A percentile compares a stretch with the other conserved stretches of the same genome.
These are phyloP conservation scores for Chrysemys picta DNA, from an alignment of 2,113 vertebrate species.

Conservation along the genomic window DNA sequence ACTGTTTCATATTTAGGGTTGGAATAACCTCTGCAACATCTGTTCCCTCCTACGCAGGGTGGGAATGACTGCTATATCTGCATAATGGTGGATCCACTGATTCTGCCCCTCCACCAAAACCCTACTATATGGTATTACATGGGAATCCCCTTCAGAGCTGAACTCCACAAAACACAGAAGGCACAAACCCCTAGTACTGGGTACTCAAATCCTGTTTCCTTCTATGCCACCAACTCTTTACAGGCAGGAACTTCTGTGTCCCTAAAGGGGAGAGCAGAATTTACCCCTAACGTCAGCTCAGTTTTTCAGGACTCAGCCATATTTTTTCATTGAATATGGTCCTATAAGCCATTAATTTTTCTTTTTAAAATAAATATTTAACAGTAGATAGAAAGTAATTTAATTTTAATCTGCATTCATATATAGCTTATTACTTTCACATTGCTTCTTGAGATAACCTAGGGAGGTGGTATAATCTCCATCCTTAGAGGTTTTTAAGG, in stretches of 20 bases:
- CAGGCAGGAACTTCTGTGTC: not conserved
- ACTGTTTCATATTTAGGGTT: not conserved
- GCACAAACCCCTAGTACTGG: not conserved
- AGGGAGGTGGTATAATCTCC: too few relatives aligned
- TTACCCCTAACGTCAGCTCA: not conserved
- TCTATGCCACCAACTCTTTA: not conserved
- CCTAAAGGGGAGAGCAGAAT: not conserved
- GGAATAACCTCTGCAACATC: not conserved
- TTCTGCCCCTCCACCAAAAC: not conserved
- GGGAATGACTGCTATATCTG: not conserved
- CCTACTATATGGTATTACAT: not conserved
- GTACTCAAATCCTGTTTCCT: not conserved
- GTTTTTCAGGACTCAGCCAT: too few relatives aligned
- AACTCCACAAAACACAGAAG: not conserved
- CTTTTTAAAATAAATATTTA: conserved; percentile 17
- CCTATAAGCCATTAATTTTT: conserved; percentile 2
- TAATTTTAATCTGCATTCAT: not conserved
- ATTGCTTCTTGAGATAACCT: not conserved
- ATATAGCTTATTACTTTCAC: not conserved
- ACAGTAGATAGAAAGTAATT: not conserved
- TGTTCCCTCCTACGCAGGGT: not conserved
- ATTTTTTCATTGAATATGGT: not conserved
- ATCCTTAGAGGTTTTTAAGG: too few relatives aligned
- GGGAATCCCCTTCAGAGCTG: not conserved
- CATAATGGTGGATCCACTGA: not conserved